Conservation (phyloP, 2,888 invertebrate species). For the Zele albiditarsus region DNA sequence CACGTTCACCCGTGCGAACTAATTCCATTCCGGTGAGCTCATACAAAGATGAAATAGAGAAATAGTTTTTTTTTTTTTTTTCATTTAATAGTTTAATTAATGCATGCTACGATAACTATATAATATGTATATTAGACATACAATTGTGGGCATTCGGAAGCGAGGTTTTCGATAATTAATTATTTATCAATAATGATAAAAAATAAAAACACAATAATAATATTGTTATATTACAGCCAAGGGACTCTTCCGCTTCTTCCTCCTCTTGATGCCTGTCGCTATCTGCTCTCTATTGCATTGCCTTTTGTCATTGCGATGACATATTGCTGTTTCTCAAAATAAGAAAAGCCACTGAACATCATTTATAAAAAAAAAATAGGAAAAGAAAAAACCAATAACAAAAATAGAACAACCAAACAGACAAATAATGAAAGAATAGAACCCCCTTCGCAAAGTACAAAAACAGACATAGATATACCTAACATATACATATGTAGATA, state of each 20-base stretch:
- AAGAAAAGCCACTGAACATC: conserved; percentile 47
- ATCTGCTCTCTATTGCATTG: conserved; percentile 68
- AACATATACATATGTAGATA: conserved; percentile 26
- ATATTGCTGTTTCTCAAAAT: conserved; percentile 63
- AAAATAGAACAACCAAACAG: conserved; percentile 13
- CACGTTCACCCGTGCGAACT: conserved; percentile 69
- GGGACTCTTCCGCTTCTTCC: conserved; percentile 69
- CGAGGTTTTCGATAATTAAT: not conserved
- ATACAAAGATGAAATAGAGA: not conserved
- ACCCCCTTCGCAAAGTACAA: conserved; percentile 37
- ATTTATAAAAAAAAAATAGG: conserved; percentile 43
- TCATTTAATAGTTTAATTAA: not conserved
- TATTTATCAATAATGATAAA: conserved; percentile 23
- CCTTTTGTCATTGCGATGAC: conserved; percentile 66
- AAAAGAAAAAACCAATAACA: not conserved
- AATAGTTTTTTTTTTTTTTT: not conserved
- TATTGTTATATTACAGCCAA: conserved; percentile 65
- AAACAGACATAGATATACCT: conserved; percentile 10
- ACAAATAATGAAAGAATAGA: conserved; percentile 17
- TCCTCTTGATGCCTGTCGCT: conserved; percentile 71
- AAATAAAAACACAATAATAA: conserved; percentile 51
- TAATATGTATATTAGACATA: conserved; percentile 24
- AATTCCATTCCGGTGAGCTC: conserved; percentile 69
- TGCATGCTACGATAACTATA: conserved; percentile 7
- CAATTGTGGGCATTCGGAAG: not conserved